These are phyloP conservation scores for Parascotia fuliginaria DNA, from an alignment of 2,888 invertebrate genomes.

Conservation along the genomic window DNA sequence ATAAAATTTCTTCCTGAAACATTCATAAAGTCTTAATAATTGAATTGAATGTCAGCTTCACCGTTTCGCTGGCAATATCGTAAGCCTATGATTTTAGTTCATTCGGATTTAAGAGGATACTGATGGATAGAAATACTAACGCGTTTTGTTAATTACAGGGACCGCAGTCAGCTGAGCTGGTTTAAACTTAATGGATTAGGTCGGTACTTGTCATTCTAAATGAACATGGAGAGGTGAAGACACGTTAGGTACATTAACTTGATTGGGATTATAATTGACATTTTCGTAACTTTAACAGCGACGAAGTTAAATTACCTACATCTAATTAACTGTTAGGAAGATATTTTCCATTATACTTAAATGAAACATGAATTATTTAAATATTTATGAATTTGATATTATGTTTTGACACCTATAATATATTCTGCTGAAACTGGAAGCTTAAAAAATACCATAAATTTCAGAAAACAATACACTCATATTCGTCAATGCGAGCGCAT, in stretches of 20 bases:
- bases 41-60: conserved; percentile 72
- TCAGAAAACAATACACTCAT: conserved; percentile 24
- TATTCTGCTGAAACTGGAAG: too few relatives aligned
- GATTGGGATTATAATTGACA: conserved; percentile 61
- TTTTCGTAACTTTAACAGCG: conserved; percentile 38
- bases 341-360: conserved; percentile 15
- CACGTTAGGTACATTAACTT: conserved; percentile 61
- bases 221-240: conserved; percentile 42
- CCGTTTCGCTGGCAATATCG: conserved; percentile 62
- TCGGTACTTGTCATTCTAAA: conserved; percentile 52
- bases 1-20: conserved; percentile 73
- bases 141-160: conserved; percentile 66
- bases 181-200: conserved; percentile 67
- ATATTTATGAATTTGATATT: too few relatives aligned
- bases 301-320: conserved; percentile 26
- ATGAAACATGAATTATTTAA: conserved; percentile 1
- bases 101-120: conserved; percentile 57
- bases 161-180: conserved; percentile 51
- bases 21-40: conserved; percentile 80
- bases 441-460: too few relatives aligned
- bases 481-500: conserved; percentile 32
- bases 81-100: conserved; percentile 67
- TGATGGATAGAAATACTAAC: conserved; percentile 40
- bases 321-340: conserved; percentile 20
- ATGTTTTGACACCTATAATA: too few relatives aligned